phyloP scores from a whole-genome alignment of 2,113 vertebrate species.

The Tyto alba region DNA sequence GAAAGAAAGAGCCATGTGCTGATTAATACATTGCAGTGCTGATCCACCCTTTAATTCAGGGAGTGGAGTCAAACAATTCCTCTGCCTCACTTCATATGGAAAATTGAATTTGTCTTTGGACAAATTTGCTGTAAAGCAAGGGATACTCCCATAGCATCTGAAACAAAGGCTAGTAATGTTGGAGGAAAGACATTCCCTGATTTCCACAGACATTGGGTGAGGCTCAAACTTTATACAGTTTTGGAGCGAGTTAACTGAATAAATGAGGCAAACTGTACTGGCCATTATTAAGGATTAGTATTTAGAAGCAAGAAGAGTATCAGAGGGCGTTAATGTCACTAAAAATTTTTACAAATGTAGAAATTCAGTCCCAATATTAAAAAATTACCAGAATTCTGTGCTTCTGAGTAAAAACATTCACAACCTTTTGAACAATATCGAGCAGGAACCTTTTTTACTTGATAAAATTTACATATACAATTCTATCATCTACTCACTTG shows the following conservation, averaged over 20 bases:
- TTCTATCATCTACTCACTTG: neutral
- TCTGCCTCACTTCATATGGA: neutral
- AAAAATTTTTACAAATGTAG: neutral
- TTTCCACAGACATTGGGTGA: constrained; percentile 1
- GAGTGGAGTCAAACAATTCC: constrained; percentile 24
- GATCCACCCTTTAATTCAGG: neutral
- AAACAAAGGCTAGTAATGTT: neutral
- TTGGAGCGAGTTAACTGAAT: neutral
- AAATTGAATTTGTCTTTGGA: constrained; percentile 2
- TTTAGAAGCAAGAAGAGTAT: neutral
- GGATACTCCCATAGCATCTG: constrained; percentile 15
- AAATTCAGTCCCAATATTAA: neutral
- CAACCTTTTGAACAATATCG: neutral
- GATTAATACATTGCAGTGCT: neutral
- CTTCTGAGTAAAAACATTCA: neutral
- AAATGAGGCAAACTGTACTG: neutral
- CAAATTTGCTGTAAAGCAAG: neutral
- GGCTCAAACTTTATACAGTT: neutral
- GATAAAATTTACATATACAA: neutral
- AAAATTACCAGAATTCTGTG: neutral
- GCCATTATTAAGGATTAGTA: neutral
- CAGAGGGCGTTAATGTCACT: neutral
- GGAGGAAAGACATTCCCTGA: neutral
- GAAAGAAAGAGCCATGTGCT: neutral
- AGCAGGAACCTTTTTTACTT: neutral